Percentiles rank a stretch among this genome's conserved stretches.
phyloP scores from a whole-genome alignment of 2,888 invertebrate genomes.

The Calliphora vomitoria region DNA sequence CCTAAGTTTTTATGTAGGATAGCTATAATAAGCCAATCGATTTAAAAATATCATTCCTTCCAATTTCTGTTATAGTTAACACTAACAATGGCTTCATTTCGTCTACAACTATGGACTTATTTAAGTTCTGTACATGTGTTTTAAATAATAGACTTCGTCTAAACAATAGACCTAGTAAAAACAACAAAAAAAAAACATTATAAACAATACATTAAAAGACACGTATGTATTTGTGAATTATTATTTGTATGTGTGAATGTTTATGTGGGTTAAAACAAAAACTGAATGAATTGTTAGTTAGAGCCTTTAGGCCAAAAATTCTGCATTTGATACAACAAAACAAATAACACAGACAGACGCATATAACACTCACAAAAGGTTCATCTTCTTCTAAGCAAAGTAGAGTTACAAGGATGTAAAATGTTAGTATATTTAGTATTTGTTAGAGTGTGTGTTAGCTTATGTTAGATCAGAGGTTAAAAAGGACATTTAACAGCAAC shows the following conservation, averaged over 20 bases:
- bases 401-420: not conserved
- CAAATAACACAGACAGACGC: not conserved
- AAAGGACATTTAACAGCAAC: constrained; percentile 54
- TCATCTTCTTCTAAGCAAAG: constrained; percentile 12
- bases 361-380: not conserved
- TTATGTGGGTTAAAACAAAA: not conserved
- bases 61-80: too few species aligned
- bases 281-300: constrained; percentile 44
- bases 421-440: not conserved
- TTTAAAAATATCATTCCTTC: too few species aligned
- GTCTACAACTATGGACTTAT: too few species aligned
- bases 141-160: constrained; percentile 44
- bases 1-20: too few species aligned
- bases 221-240: not conserved
- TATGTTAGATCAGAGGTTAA: constrained; percentile 66
- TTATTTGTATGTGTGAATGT: not conserved
- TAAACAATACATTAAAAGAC: constrained; percentile 9
- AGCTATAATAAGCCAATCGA: too few species aligned
- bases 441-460: not conserved
- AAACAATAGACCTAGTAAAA: constrained; percentile 26
- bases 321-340: constrained; percentile 55
- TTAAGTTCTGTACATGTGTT: not conserved
- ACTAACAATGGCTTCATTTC: too few species aligned
- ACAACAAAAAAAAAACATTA: constrained; percentile 32
- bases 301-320: constrained; percentile 67